A percentile compares a stretch with the other conserved stretches of the same genome.
phyloP scores from a whole-genome alignment of 2,113 vertebrate genomes.

The Alethe diademata region DNA sequence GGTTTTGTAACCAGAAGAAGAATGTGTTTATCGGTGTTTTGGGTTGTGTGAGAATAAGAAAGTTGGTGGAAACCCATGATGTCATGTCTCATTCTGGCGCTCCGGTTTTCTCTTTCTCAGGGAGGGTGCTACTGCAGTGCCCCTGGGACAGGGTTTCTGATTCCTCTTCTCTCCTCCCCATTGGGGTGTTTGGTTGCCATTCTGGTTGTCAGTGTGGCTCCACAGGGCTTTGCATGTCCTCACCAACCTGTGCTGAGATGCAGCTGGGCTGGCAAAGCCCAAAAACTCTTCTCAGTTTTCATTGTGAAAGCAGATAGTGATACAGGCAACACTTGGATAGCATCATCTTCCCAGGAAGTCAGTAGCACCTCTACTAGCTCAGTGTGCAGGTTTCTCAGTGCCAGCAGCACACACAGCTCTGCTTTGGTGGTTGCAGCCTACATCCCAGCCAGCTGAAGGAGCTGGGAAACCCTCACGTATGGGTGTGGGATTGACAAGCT shows the following conservation, averaged over 20 bases:
- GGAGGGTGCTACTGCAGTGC: not conserved
- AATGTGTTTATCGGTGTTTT: not conserved
- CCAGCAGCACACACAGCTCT: not conserved
- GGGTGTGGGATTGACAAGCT: not conserved
- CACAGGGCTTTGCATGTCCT: not conserved
- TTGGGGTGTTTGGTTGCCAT: not conserved
- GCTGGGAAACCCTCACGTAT: not conserved
- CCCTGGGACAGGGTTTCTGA: not conserved
- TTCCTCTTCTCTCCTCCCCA: not conserved
- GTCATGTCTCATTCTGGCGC: not conserved
- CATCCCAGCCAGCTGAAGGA: not conserved
- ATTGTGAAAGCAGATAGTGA: not conserved
- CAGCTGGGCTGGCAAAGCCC: not conserved
- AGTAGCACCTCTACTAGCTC: not conserved
- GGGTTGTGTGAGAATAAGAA: not conserved
- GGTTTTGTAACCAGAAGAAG: conserved; percentile 34
- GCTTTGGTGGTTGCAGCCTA: not conserved
- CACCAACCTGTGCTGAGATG: not conserved
- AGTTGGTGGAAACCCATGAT: not conserved
- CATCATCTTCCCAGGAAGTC: not conserved
- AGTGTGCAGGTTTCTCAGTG: not conserved
- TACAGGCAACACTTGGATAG: not conserved
- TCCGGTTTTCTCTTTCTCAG: accelerated
- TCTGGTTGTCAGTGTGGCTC: not conserved
- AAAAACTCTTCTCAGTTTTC: not conserved